Evolutionary conservation across 2,888 invertebrate genomes (phyloP), one percentile per base, ranked within the genome.

Genomic region (Tetrapedia diversipes): DNA sequence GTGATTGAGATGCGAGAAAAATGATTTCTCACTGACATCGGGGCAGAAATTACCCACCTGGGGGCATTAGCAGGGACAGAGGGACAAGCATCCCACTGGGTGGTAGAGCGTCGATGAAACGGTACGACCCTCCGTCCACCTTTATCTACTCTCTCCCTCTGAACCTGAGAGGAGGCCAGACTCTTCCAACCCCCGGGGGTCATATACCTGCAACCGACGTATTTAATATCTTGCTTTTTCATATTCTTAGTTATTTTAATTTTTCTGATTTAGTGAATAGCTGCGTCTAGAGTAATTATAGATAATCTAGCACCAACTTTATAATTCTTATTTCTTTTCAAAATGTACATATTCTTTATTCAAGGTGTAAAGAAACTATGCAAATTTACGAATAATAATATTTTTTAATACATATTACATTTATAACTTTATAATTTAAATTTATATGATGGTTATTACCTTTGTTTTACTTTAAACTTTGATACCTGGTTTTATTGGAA

Each of bases 101-200:
- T 89, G 89, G 92, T 92, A 87, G 93, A 93, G 89, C 94, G 93
- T 92, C 94, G 93, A 92, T 94, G 94, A 92, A 94, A 94, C 88
- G 94, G 94, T 90, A 94, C 92, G 89, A 92, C 92, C 92, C 92
- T 92, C 89, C 93, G 92, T 89, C 92, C 92, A 91, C 92, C 87
- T 89, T 91, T 92, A 87, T 92, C 92, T 89, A 89, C 88, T 88
- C 91, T 92, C 88, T 90, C 90, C 89, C 90, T 90, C 90, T 90
- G 90, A 90, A 90, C 81, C 89, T 90, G 90, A 86, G 90, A 88
- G 86, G 89, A 90, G 86, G 87, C 81, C 88, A 89, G 86, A 86
- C 86, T 87, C 88, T 91, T 91, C 90, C 91, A 90, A 89, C 91
- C 90, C 88, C 90, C 89, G 87, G 89, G 90, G 90, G 90, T 90